Evolutionary conservation across 2,113 vertebrate genomes (phyloP), one percentile per base, ranked within the genome.

Genomic region (Pimephales promelas): DNA sequence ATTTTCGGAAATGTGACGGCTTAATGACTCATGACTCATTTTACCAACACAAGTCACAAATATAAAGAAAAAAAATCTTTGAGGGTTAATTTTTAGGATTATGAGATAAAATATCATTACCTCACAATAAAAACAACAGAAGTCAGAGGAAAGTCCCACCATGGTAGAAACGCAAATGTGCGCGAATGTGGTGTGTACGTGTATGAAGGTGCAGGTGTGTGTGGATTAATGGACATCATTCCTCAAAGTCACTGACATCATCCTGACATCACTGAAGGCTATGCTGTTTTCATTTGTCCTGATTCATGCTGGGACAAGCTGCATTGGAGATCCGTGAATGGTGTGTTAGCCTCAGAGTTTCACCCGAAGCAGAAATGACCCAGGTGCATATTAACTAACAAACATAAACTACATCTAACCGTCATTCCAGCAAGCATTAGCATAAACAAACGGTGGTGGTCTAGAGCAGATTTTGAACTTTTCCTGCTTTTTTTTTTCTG

Each of bases 191-290:
- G 10, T 26, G 59, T 28, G 59, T 14, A 83, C 74, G 26, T 79
- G 68, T 64, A 31, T 83, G 74, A 28, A 64, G 9, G 79, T 81
- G 85, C 88, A 86, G 85, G 82, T 71, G 47, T 72, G 45, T 82
- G 62, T 47, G 61, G 40, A 75, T 79, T 71, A 86, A 88, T 89
- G 88, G 88, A 83, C 86, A 87, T 92, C 90, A 92, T 89, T 85
- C 79, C 85, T 90, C 85, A 89, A 45, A 56, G 70, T 71, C 43
- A 85, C 54, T 90, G 86, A 91, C 87, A 89, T 89, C 88, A 87
- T 91, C 86, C 85, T 86, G 36, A 77, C 47, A 79, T 79, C 81
- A 83, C 70, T 83, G n/a, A 73, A 85, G 45, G 88, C 84, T 75
- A 18, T 68, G 84, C 84, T 89, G 90, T 88, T 91, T 89, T 87